Conservation (phyloP, 2,797 vertebrate species). For the Poliocrania exsul region DNA sequence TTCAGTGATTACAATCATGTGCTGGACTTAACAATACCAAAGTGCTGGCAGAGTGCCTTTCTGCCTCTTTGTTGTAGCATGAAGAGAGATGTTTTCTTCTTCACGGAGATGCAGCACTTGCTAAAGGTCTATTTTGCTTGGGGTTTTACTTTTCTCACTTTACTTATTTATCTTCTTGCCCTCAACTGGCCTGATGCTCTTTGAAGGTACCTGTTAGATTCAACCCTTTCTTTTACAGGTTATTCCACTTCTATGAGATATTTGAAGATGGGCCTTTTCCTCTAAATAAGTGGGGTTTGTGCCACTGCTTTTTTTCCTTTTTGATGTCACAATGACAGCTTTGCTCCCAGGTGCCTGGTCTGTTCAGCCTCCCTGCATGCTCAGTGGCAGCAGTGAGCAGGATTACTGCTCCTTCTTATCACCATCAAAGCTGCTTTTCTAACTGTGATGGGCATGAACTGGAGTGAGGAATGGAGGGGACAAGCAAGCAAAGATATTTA, state of each 20-base stretch:
- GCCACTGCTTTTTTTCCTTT: neutral
- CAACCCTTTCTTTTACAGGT: neutral
- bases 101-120: neutral
- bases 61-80: neutral
- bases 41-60: neutral
- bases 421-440: constrained; percentile 21
- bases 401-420: neutral
- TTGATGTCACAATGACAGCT: neutral
- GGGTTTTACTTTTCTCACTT: neutral
- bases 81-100: neutral
- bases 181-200: neutral
- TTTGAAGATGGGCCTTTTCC: neutral
- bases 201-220: neutral
- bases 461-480: neutral
- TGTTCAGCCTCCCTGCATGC: neutral
- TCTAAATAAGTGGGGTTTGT: neutral
- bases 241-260: neutral
- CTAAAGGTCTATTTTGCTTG: neutral
- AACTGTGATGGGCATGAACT: neutral
- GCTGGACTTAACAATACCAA: neutral
- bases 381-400: neutral
- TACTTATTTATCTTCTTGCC: neutral
- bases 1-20: neutral
- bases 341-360: neutral
- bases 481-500: neutral